phyloP scores from a whole-genome alignment of 2,888 invertebrate genomes.

The Ormyrus rosae region DNA sequence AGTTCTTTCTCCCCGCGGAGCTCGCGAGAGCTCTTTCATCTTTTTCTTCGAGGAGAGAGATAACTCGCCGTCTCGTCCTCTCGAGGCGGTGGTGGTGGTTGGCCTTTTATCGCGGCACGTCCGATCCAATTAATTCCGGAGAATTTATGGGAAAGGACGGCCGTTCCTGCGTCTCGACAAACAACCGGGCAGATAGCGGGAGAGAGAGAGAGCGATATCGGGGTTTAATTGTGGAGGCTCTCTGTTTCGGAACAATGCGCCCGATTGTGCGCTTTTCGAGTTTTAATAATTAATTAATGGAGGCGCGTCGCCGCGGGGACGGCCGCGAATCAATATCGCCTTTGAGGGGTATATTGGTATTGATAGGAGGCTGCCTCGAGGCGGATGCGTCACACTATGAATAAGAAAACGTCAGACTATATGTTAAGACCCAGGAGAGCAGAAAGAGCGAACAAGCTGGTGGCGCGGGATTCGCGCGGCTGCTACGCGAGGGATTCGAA shows the following conservation, averaged over 20 bases:
- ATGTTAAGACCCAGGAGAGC: conserved; percentile 27
- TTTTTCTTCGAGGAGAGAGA: not conserved
- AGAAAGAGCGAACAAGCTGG: conserved; percentile 4
- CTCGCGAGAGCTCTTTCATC: not conserved
- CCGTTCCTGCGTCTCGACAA: conserved; percentile 42
- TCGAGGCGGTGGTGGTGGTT: not conserved
- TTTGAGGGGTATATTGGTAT: not conserved
- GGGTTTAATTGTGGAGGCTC: too few species aligned
- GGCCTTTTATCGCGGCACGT: conserved; percentile 38
- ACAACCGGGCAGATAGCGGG: conserved; percentile 38
- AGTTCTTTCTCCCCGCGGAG: not conserved
- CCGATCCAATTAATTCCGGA: conserved; percentile 50
- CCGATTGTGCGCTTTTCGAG: too few species aligned
- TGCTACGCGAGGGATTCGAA: too few species aligned
- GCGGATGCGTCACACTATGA: conserved; percentile 6
- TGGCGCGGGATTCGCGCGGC: too few species aligned
- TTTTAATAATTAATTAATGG: too few species aligned
- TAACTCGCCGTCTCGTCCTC: conserved; percentile 2
- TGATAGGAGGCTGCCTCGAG: not conserved
- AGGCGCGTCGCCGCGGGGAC: too few species aligned
- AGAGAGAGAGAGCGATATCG: not conserved
- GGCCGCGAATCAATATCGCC: too few species aligned
- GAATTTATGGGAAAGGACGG: conserved; percentile 49
- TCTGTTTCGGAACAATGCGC: too few species aligned
- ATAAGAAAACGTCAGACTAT: conserved; percentile 41